phyloP scores from a whole-genome alignment of 2,888 invertebrate species.

The Chrysotoxum bicinctum region DNA sequence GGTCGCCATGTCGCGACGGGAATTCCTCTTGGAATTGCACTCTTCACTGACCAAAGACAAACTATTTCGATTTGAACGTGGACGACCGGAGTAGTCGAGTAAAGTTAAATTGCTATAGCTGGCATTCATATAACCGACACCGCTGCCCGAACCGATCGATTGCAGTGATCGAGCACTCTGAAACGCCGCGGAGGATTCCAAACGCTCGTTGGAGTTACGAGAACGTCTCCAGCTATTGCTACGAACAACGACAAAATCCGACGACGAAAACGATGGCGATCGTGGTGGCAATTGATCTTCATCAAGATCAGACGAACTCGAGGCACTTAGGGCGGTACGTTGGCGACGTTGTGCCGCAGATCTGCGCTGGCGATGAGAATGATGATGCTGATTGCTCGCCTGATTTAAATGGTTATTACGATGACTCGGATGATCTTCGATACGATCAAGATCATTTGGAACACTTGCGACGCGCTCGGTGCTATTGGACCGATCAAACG shows the following conservation, averaged over 20 bases:
- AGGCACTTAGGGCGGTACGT: conserved; percentile 60
- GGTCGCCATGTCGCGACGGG: conserved; percentile 48
- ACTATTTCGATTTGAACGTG: conserved; percentile 66
- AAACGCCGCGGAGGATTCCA: conserved; percentile 42
- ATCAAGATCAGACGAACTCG: conserved; percentile 58
- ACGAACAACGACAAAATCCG: conserved; percentile 63
- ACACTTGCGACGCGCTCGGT: conserved; percentile 75
- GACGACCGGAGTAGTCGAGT: conserved; percentile 83
- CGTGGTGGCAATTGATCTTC: conserved; percentile 64
- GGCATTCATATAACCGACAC: conserved; percentile 82
- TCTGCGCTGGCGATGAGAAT: conserved; percentile 42
- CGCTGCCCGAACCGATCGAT: conserved; percentile 44
- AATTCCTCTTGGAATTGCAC: conserved; percentile 56
- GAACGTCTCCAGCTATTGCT: conserved; percentile 78
- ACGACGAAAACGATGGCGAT: conserved; percentile 27
- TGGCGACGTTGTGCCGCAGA: conserved; percentile 52
- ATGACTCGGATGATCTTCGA: conserved; percentile 73
- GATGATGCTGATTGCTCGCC: conserved; percentile 32
- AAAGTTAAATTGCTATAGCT: conserved; percentile 86
- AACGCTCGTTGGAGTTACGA: conserved; percentile 61
- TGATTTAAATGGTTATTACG: conserved; percentile 51
- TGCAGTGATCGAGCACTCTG: conserved; percentile 47
- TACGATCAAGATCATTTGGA: conserved; percentile 78
- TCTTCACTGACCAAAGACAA: conserved; percentile 42
- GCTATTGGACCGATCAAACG: conserved; percentile 37